Evolutionary conservation across 2,113 vertebrate genomes (phyloP).

Genomic region (Kryptolebias marmoratus): DNA sequence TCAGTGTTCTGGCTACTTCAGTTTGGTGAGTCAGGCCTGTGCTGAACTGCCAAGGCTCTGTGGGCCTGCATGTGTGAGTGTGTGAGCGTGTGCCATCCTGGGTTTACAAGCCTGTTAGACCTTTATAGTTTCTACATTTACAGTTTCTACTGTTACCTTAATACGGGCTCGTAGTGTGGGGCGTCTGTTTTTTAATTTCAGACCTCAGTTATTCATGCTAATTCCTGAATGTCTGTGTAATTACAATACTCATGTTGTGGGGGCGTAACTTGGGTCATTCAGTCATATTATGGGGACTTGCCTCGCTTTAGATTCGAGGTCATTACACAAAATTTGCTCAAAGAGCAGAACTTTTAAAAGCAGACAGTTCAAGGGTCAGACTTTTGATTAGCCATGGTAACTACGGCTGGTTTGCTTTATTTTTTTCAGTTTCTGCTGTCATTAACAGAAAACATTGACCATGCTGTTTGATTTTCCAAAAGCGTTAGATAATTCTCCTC

Average conservation of each 20-base stretch:
- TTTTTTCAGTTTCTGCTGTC: neutral
- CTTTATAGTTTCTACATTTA: neutral
- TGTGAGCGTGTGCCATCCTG: neutral
- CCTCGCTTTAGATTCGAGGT: neutral
- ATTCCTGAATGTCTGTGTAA: neutral
- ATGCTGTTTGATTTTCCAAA: neutral
- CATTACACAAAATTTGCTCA: neutral
- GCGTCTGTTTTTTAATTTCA: neutral
- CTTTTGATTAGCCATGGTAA: neutral
- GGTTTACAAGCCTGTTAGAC: neutral
- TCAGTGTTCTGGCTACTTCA: constrained; percentile 47
- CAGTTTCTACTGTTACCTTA: neutral
- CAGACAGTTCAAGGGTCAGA: neutral
- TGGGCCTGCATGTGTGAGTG: constrained; percentile 17
- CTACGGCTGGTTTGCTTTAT: neutral
- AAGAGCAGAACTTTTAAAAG: neutral
- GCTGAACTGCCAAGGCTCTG: constrained; percentile 38
- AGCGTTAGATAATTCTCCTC: neutral
- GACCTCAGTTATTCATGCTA: neutral
- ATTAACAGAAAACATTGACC: neutral
- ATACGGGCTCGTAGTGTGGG: neutral
- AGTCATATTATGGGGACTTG: neutral
- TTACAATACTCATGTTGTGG: neutral
- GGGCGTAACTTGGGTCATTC: neutral
- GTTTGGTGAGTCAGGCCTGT: constrained; percentile 31